These are phyloP conservation scores for Theonella swinhoei DNA, from an alignment of 37 sponge, comb jelly and placozoan genomes.

Conservation along the genomic window DNA sequence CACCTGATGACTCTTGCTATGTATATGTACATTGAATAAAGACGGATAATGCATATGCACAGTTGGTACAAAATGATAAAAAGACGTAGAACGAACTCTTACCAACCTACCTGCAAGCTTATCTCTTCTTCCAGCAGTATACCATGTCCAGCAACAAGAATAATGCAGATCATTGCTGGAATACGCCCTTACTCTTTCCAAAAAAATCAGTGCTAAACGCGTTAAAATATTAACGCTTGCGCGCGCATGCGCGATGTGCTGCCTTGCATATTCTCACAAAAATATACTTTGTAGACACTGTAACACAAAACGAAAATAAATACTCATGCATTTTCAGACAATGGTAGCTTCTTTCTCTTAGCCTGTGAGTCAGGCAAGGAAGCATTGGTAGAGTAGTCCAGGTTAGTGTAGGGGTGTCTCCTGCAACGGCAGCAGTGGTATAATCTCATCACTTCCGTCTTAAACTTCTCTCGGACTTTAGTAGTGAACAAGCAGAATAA, in stretches of 20 bases:
- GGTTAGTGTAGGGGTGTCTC: neutral
- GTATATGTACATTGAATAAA: neutral
- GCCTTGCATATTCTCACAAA: neutral
- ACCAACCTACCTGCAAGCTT: neutral
- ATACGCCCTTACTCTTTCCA: too few relatives aligned
- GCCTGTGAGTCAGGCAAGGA: neutral
- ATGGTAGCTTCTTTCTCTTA: too few relatives aligned
- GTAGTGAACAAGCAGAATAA: constrained; percentile 64
- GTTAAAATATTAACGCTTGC: too few relatives aligned
- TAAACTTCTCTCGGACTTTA: constrained; percentile 41
- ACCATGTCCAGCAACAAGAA: constrained; percentile 87
- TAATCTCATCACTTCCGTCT: neutral
- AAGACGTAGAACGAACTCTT: neutral
- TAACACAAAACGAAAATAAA: too few relatives aligned
- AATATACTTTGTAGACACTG: too few relatives aligned
- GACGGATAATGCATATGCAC: neutral
- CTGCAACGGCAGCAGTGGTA: neutral
- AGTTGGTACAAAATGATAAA: neutral
- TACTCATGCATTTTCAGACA: too few relatives aligned
- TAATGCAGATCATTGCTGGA: constrained; percentile 64
- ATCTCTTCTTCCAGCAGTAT: constrained; percentile 78
- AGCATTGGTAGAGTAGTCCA: neutral
- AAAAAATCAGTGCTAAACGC: too few relatives aligned
- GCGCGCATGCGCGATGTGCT: neutral
- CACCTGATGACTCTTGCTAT: constrained; percentile 71